Percentiles rank a stretch among this genome's conserved stretches.
These are phyloP conservation scores for Illadopsis cleaveri DNA, from an alignment of 2,113 vertebrate genomes.

Conservation along the genomic window DNA sequence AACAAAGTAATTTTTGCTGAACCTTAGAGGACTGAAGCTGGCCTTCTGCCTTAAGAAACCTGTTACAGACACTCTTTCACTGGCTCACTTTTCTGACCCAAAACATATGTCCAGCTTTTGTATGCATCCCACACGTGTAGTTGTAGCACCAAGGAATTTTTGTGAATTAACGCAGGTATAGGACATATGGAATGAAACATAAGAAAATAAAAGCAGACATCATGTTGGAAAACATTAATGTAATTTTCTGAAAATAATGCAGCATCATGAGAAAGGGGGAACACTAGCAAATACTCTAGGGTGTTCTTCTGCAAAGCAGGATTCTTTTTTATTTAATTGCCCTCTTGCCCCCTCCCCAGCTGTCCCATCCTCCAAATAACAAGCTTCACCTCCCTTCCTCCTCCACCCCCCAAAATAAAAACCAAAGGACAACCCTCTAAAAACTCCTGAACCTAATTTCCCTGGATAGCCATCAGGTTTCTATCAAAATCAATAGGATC, in stretches of 20 bases:
- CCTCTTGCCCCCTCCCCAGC: fast-evolving
- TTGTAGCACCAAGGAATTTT: neutral
- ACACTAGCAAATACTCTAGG: neutral
- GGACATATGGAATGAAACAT: neutral
- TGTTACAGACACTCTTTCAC: neutral
- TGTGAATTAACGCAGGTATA: neutral
- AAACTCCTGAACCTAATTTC: neutral
- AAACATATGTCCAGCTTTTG: neutral
- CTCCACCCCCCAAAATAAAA: fast-evolving
- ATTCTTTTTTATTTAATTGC: neutral
- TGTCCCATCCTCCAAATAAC: neutral
- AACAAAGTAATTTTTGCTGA: neutral
- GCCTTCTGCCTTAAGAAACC: neutral
- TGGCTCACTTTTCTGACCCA: neutral
- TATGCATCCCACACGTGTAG: neutral
- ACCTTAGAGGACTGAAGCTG: neutral
- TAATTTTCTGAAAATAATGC: neutral
- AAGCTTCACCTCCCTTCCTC: neutral
- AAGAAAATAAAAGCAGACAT: neutral
- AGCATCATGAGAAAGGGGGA: neutral
- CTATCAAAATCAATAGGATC: neutral
- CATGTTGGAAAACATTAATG: neutral
- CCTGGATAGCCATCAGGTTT: neutral
- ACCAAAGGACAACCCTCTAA: neutral
- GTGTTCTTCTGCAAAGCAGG: neutral